phyloP scores from a whole-genome alignment of 2,888 invertebrate genomes.

The Arctia plantaginis region DNA sequence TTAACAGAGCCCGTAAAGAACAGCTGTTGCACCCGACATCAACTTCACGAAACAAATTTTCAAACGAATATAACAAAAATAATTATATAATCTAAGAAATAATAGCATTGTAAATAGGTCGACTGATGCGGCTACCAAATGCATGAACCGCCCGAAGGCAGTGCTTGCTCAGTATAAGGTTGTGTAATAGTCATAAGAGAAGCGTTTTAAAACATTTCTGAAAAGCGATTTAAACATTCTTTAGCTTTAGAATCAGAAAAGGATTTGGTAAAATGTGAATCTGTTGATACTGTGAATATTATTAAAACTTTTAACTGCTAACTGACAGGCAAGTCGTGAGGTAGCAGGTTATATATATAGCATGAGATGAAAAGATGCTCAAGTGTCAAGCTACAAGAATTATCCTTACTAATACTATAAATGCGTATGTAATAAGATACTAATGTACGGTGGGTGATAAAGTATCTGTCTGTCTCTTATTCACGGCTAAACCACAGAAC shows the following conservation, averaged over 20 bases:
- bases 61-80: constrained; percentile 31
- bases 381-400: neutral
- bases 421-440: too few relatives aligned
- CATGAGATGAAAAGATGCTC: neutral
- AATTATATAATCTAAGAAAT: constrained; percentile 52
- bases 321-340: neutral
- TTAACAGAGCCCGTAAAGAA: neutral
- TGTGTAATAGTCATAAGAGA: constrained; percentile 16
- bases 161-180: constrained; percentile 26
- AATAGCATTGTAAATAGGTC: constrained; percentile 54
- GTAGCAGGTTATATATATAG: too few relatives aligned
- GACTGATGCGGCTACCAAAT: constrained; percentile 57
- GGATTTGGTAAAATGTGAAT: neutral
- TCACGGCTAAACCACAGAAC: too few relatives aligned
- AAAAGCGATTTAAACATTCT: neutral
- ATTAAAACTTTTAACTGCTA: neutral
- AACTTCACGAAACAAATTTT: constrained; percentile 11
- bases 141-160: constrained; percentile 56
- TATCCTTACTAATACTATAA: too few relatives aligned
- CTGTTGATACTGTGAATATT: neutral
- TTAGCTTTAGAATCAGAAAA: neutral
- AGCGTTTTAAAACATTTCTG: constrained; percentile 21
- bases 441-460: too few relatives aligned
- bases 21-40: neutral
- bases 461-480: too few relatives aligned